Evolutionary conservation across 2,113 vertebrate genomes (phyloP), one percentile per base, ranked within the genome.

Genomic region (Pseudorasbora parva): DNA sequence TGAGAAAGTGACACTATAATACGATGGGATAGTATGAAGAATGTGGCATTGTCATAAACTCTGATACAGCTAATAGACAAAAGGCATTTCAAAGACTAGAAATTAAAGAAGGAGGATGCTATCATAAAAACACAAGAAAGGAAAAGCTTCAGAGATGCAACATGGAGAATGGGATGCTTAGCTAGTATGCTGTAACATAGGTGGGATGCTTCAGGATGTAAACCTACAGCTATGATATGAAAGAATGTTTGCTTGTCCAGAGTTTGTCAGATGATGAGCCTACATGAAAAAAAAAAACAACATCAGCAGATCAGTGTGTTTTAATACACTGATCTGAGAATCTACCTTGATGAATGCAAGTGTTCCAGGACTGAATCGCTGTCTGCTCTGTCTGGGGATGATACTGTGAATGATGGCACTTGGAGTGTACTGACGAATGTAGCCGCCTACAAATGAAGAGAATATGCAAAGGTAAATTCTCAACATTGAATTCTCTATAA

Each of bases 401-500:
- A 81, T 7, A 84, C 76, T 19, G 90, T 49, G 23, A 89, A 84
- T 0, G 86, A 88, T 30, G 85, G 62, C 71, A 91, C 90, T 2
- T 91, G 30, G 37, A 80, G 21, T n/a, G 21, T 73, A 72, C 76
- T 87, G 81, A 87, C 25, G 47, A 85, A 87, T 9, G 60, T 69
- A 5, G 30, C 14, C 2, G 60, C n/a, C 84, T 87, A 62, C 19
- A 27, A 2, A 41, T 37, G 4, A 77, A 54, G 4, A 33, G 3
- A 59, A 84, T 25, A 54, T 51, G 14, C 23, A 41, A 68, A 74
- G 15, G 72, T 15, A 5, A 30, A 74, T 17, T 17, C 25, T 10
- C 43, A 49, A 8, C 64, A 66, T 14, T 66, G 15, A 33, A 66
- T 37, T 37, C 14, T 64, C 14, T 17, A 17, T 7, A 30, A 14